Percentiles rank a stretch among this genome's conserved stretches.
phyloP scores from a whole-genome alignment of 2,888 invertebrate genomes.

The Mimas tiliae region DNA sequence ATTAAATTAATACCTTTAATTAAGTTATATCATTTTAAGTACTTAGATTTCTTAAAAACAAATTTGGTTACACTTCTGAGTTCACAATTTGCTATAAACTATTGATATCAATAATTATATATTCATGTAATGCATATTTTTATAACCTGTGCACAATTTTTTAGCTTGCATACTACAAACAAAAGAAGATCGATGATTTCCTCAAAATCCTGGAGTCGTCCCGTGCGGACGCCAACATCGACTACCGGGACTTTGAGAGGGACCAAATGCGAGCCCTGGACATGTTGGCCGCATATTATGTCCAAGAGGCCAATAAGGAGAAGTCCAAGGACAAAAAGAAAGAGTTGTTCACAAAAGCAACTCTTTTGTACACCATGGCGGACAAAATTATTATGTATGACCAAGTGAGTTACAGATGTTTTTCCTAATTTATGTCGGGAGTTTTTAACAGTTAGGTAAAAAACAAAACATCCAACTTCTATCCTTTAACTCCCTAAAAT shows the following conservation, averaged over 20 bases:
- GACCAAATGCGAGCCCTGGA: slow-evolving; percentile 99
- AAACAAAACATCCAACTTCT: too few species aligned
- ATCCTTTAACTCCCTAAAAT: too few species aligned
- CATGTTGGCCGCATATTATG: slow-evolving; percentile 99
- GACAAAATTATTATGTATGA: slow-evolving; percentile 99
- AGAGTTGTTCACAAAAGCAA: slow-evolving; percentile 98
- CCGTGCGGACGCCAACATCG: slow-evolving; percentile 92
- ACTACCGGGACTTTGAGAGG: slow-evolving; percentile 95
- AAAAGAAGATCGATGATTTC: slow-evolving; percentile 96
- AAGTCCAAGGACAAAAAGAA: slow-evolving; percentile 97
- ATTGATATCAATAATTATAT: too few species aligned
- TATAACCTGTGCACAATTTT: too few species aligned
- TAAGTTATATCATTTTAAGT: too few species aligned
- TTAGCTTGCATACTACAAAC: slow-evolving; percentile 98
- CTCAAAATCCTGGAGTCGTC: slow-evolving; percentile 97
- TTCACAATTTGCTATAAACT: too few species aligned
- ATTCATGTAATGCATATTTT: too few species aligned
- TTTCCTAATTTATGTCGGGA: too few species aligned
- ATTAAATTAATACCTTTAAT: too few species aligned
- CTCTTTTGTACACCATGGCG: slow-evolving; percentile 98
- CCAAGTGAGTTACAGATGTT: slow-evolving; percentile 85
- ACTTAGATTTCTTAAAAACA: too few species aligned
- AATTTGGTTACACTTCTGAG: too few species aligned
- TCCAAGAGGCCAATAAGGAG: slow-evolving; percentile 97
- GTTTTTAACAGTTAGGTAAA: too few species aligned